Base-by-base conservation (phyloP, 1,140 invertebrate species). In the Heterodera carotae region DNA sequence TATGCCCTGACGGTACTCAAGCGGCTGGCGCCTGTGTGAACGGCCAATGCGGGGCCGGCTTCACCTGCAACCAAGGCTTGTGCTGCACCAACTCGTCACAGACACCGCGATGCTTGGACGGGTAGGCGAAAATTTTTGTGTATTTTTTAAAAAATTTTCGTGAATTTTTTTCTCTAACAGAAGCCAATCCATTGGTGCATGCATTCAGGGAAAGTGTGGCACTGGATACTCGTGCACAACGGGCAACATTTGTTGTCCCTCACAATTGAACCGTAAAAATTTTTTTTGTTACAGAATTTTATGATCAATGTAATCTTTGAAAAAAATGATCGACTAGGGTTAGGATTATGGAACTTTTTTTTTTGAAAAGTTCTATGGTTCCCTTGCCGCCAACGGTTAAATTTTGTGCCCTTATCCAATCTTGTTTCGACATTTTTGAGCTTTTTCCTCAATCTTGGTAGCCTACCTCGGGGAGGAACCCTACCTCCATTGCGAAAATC, bases 1-100 rank as follows among this genome's bases (percentile, higher is more conserved):
- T 87, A 29, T 87, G 85, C 68, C 77, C 86, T 53, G 85, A 87
- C 77, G 86, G 86, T 76, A 85, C 86, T 18, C 85, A 87, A 83
- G 86, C 85, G 18, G 85, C 85, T 27, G 85, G 85, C 48, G 85
- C 86, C 22, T 87, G 85, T 76, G 85, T 87, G 27, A 87, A 87
- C 76, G 82, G 82, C 34, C 70, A 73, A 43, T 87, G 85, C 77
- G 86, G 86, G 43, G 77, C 81, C 56, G 85, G 86, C 36, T 87
- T 87, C 81, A 86, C 81, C 48, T 87, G 85, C 77, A 81, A 83
- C 66, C 85, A 85, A 48, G 84, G 85, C 27, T 79, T 87, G 53
- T 88, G 86, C 78, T 86, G 85, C 60, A 68, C 84, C 8, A 81
- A 82, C 69, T 76, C 83, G n/a, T 81, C 86, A 22, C 76, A 84